phyloP scores from a whole-genome alignment of 2,797 vertebrate species.

The Otus scops region DNA sequence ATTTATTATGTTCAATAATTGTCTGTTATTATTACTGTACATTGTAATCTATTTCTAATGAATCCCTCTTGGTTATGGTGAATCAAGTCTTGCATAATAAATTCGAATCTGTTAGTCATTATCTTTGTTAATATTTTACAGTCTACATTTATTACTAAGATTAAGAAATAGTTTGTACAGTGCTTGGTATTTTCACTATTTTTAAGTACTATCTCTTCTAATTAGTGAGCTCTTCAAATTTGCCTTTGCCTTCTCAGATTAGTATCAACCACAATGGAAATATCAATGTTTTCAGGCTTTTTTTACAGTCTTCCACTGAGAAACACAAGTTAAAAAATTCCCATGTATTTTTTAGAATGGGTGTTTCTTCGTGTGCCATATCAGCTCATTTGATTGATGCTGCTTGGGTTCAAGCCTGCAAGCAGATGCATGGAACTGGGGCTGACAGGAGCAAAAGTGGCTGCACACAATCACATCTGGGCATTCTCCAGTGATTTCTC shows the following conservation, averaged over 20 bases:
- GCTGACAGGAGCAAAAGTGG: not conserved
- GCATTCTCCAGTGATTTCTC: not conserved
- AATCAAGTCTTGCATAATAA: slow-evolving; percentile 45
- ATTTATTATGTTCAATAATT: slow-evolving; percentile 60
- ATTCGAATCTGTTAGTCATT: slow-evolving; percentile 52
- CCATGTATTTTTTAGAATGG: not conserved
- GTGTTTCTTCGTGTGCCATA: not conserved
- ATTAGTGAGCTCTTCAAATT: slow-evolving; percentile 14
- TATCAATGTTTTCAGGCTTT: not conserved
- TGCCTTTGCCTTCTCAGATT: not conserved
- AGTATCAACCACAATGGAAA: not conserved
- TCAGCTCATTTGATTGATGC: not conserved
- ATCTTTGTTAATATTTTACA: slow-evolving; percentile 46
- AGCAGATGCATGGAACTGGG: not conserved
- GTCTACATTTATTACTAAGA: slow-evolving; percentile 45
- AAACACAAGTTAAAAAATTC: not conserved
- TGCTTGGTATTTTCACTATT: slow-evolving; percentile 29
- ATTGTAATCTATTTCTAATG: slow-evolving; percentile 66
- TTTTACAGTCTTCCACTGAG: not conserved
- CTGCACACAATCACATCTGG: not conserved
- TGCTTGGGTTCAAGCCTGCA: not conserved
- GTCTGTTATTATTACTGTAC: slow-evolving; percentile 67
- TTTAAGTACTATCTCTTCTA: slow-evolving; percentile 19
- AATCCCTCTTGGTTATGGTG: slow-evolving; percentile 61
- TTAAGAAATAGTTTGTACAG: not conserved